A percentile compares a stretch with the other conserved stretches of the same genome.
phyloP scores from a whole-genome alignment of 1,140 invertebrate species.

The Neodiprion pinetum region DNA sequence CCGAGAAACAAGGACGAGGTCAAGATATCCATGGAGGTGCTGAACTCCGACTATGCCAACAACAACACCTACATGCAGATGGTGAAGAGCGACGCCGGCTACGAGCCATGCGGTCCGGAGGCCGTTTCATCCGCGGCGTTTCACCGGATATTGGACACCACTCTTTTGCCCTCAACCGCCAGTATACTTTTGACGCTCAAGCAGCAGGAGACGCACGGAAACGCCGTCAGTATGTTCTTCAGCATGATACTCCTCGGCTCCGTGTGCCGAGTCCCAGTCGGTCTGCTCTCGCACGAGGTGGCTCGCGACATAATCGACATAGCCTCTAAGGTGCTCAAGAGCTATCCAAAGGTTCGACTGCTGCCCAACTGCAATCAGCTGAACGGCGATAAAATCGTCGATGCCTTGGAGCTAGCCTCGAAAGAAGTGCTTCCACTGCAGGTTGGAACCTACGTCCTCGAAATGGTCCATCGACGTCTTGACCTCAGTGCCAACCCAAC shows the following conservation, averaged over 20 bases:
- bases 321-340: constrained; percentile 48
- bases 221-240: constrained; percentile 53
- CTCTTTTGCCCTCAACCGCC: constrained; percentile 44
- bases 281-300: constrained; percentile 35
- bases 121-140: constrained; percentile 47
- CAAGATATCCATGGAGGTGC: constrained; percentile 58
- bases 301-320: constrained; percentile 51
- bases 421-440: constrained; percentile 51
- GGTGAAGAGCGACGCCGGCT: constrained; percentile 48
- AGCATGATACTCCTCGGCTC: constrained; percentile 55
- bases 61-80: constrained; percentile 54
- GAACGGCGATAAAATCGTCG: constrained; percentile 47
- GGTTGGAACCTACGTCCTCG: constrained; percentile 52
- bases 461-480: constrained; percentile 55
- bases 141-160: constrained; percentile 49
- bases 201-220: constrained; percentile 38
- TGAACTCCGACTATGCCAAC: constrained; percentile 60
- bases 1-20: constrained; percentile 61
- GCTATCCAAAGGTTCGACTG: constrained; percentile 35
- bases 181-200: constrained; percentile 48
- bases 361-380: constrained; percentile 47
- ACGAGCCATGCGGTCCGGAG: constrained; percentile 43
- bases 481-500: constrained; percentile 41
- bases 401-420: constrained; percentile 43
- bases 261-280: constrained; percentile 51